Percentiles rank a stretch among this genome's conserved stretches.
These are phyloP conservation scores for Stenopsyche tienmushanensis DNA, from an alignment of 1,140 invertebrate species.

Conservation along the genomic window DNA sequence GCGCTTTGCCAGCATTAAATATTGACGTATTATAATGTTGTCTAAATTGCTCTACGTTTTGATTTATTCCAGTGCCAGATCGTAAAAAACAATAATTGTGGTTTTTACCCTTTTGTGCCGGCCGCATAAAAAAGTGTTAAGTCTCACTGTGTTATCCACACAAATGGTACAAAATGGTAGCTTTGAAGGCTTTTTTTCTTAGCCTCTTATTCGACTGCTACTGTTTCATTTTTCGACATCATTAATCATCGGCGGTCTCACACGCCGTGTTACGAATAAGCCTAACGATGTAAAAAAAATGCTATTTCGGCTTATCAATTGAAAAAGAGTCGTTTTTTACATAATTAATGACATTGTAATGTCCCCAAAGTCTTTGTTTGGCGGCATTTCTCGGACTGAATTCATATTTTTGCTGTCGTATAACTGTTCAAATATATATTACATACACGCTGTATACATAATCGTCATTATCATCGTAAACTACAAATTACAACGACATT, in stretches of 20 bases:
- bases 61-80: no score
- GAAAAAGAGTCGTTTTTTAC: constrained; percentile 18
- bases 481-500: no score
- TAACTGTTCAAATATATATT: no score
- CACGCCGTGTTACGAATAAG: constrained; percentile 13
- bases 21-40: no score
- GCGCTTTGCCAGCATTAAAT: no score
- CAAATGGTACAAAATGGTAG: constrained; percentile 17
- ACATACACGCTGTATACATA: no score
- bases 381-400: neutral
- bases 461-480: no score
- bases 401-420: no score
- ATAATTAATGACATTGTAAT: constrained; percentile 29
- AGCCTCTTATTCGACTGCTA: constrained; percentile 16
- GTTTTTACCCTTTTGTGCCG: no score
- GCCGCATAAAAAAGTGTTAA: constrained; percentile 16
- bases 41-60: no score
- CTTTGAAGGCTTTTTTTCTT: constrained; percentile 9
- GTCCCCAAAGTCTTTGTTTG: neutral
- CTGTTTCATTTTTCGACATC: constrained; percentile 22
- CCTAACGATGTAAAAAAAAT: constrained; percentile 25
- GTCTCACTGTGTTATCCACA: neutral
- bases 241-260: constrained; percentile 27
- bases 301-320: constrained; percentile 29
- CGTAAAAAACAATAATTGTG: no score